phyloP scores from a whole-genome alignment of 37 sponge, comb jelly and placozoan species.

The Chondrilla cf. caribensis region DNA sequence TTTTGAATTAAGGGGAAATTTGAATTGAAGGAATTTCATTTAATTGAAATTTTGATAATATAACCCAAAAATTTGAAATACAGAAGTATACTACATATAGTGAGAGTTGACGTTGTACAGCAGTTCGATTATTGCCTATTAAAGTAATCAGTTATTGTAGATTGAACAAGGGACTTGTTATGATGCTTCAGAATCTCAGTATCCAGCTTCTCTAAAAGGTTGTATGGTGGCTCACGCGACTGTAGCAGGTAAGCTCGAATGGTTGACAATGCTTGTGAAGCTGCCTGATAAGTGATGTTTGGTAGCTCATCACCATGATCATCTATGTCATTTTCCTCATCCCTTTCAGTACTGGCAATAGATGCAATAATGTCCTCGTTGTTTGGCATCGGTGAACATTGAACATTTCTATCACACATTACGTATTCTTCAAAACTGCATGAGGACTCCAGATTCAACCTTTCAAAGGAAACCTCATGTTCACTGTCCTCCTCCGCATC shows the following conservation, averaged over 20 bases:
- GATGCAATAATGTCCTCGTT: background rate
- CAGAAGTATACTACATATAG: background rate
- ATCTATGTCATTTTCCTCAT: background rate
- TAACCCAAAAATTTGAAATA: too few relatives aligned
- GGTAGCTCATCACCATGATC: background rate
- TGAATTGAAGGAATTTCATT: background rate
- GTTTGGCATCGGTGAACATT: conserved; percentile 2
- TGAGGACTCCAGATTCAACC: background rate
- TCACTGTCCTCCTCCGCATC: background rate
- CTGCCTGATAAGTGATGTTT: background rate
- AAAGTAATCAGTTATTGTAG: background rate
- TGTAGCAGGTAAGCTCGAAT: background rate
- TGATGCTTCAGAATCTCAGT: background rate
- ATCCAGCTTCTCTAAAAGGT: background rate
- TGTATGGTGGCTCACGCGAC: background rate
- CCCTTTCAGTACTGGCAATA: background rate
- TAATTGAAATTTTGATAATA: background rate
- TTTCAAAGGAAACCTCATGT: background rate
- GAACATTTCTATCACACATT: background rate
- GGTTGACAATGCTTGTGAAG: background rate
- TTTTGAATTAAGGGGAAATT: background rate
- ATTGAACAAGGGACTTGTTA: background rate
- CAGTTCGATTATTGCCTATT: background rate
- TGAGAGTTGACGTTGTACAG: background rate
- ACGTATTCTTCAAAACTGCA: conserved; percentile 19